Evolutionary conservation across 2,888 invertebrate genomes (phyloP), one percentile per base, ranked within the genome.

Genomic region (Sphaerophoria taeniata): DNA sequence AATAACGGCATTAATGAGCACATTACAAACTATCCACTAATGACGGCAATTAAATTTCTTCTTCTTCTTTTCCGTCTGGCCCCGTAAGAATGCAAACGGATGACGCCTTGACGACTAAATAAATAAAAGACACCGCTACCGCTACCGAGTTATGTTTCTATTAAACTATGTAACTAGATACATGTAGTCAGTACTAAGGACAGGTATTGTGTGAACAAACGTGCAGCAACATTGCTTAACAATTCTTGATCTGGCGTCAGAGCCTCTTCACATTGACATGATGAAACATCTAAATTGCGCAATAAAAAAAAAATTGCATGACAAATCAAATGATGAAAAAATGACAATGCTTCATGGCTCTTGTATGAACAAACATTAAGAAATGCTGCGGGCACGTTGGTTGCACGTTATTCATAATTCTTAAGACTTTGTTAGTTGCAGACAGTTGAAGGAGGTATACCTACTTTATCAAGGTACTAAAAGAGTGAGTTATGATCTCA

Each of bases 261-360:
- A 72, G 31, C 24, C 49, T 14, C 33, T 6, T 33, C 55, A 6
- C 5, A 4, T 16, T 16, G 3, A 39, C 24, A 72, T 72, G 60
- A 61, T 51, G 72, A 72, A 72, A 72, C 60, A 36, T 51, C 31
- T 24, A 31, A n/a, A 63, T 63, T 72, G 51, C 16, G 60, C 60
- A 72, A 72, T 72, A 16, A n/a, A 34, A 16, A 24, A 24, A 72
- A 51, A 61, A 60, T 53, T 39, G 39, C 60, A 72, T 61, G 51
- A 58, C 24, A 34, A 11, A 49, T 12, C 39, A 31, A 61, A 43
- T 43, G 60, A 24, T 33, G 24, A 36, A 43, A 43, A 61, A 31
- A 63, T 63, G 63, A 63, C 63, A 63, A 63, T 63, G 47, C n/a
- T 47, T 45, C 47, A 63, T 61, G 61, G 31, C 14, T 61, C 24